Conservation (phyloP, 2,888 invertebrate genomes). For the Oscheius myriophilus region DNA sequence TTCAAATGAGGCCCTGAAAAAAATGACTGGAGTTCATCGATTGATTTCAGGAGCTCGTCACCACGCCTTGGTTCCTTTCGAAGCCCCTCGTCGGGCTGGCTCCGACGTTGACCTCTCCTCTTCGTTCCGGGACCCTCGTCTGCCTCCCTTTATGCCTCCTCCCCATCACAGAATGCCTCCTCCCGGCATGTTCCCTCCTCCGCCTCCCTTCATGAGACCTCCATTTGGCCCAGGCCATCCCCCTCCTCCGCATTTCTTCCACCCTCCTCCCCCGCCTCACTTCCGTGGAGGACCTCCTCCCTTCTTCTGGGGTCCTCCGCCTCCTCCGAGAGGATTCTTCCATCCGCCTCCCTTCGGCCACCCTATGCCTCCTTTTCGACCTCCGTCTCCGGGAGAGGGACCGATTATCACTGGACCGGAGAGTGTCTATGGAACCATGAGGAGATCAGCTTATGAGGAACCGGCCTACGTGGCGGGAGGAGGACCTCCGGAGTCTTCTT, state of each 20-base stretch:
- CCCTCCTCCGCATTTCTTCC: constrained; percentile 28
- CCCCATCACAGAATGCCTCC: constrained; percentile 57
- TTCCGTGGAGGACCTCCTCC: background rate
- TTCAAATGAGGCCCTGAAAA: no score
- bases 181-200: constrained; percentile 73
- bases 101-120: constrained; percentile 43
- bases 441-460: constrained; percentile 71
- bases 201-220: constrained; percentile 60
- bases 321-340: constrained; percentile 24
- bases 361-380: constrained; percentile 16
- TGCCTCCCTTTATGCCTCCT: constrained; percentile 45
- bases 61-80: constrained; percentile 42
- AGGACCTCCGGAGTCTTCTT: constrained; percentile 49
- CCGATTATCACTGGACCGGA: constrained; percentile 68
- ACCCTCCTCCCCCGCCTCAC: constrained; percentile 12
- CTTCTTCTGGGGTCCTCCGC: constrained; percentile 8
- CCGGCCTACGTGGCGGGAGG: constrained; percentile 74
- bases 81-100: constrained; percentile 39
- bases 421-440: constrained; percentile 63
- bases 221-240: constrained; percentile 23
- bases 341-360: constrained; percentile 31
- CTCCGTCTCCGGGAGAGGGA: constrained; percentile 40
- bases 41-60: constrained; percentile 39
- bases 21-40: no score
- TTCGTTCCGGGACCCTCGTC: constrained; percentile 29